These are phyloP conservation scores for Scopus umbretta DNA, from an alignment of 2,113 vertebrate species.

Conservation along the genomic window DNA sequence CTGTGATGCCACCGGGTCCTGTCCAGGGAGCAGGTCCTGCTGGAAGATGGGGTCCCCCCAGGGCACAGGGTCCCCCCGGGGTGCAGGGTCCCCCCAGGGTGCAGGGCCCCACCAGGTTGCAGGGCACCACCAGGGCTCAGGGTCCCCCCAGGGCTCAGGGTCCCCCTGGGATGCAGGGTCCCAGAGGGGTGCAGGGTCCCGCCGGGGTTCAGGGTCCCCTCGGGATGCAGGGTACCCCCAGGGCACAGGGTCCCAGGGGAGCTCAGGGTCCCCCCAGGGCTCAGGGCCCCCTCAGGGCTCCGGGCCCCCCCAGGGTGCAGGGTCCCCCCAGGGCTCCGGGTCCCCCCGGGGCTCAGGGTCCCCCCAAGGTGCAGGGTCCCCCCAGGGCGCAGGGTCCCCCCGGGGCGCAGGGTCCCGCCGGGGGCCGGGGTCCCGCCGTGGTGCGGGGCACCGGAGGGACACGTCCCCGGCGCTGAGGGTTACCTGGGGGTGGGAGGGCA, in stretches of 20 bases:
- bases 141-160: neutral
- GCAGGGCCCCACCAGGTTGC: neutral
- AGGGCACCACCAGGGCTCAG: no score
- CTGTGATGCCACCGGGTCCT: neutral
- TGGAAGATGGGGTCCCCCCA: neutral
- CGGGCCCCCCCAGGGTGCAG: neutral
- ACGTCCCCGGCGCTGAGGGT: neutral
- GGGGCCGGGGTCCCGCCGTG: neutral
- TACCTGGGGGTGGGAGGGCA: neutral
- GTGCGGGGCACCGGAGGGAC: neutral
- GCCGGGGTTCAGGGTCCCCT: rapidly evolving
- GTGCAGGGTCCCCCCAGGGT: no score
- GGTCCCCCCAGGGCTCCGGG: rapidly evolving
- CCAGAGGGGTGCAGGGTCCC: neutral
- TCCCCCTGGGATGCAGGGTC: neutral
- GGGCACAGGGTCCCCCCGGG: neutral
- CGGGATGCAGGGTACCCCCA: rapidly evolving
- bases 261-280: rapidly evolving
- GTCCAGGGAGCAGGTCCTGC: rapidly evolving
- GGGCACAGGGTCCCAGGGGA: rapidly evolving
- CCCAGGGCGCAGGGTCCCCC: neutral
- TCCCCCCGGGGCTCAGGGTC: neutral
- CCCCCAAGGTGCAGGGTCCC: neutral
- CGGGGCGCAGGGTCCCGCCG: neutral
- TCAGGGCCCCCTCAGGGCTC: rapidly evolving